phyloP scores from a whole-genome alignment of 2,888 invertebrate genomes.

The Caenorhabditis sp. region DNA sequence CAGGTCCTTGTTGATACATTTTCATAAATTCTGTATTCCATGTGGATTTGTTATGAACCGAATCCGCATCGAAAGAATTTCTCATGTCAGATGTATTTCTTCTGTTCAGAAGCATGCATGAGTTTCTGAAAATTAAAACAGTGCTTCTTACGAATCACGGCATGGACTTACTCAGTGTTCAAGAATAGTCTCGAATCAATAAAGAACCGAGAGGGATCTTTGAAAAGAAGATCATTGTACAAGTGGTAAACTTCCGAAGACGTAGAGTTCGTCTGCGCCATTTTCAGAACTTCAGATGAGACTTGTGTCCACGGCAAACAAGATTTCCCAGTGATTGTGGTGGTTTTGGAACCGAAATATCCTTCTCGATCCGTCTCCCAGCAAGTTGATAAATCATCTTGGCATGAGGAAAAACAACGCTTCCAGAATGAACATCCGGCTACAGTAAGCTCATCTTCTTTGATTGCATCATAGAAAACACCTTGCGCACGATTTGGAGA shows the following conservation, averaged over 20 bases:
- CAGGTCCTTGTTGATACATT: conserved; percentile 48
- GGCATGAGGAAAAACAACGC: conserved; percentile 60
- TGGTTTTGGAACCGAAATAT: conserved; percentile 42
- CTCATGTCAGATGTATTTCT: not conserved
- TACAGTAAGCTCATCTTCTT: conserved; percentile 58
- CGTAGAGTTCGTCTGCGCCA: not conserved
- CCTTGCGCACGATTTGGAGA: not conserved
- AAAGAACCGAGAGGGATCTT: conserved; percentile 40
- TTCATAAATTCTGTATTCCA: conserved; percentile 17
- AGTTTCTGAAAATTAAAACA: conserved; percentile 21
- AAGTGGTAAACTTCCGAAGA: conserved; percentile 8
- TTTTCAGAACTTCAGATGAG: conserved; percentile 38
- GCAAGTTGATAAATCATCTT: conserved; percentile 49
- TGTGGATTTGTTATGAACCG: not conserved
- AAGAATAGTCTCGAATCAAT: conserved; percentile 35
- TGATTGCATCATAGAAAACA: conserved; percentile 28
- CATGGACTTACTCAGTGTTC: conserved; percentile 52
- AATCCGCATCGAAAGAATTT: not conserved
- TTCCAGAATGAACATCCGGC: conserved; percentile 61
- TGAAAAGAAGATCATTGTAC: conserved; percentile 43
- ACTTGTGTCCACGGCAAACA: conserved; percentile 54
- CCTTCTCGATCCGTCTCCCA: conserved; percentile 14
- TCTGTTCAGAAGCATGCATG: conserved; percentile 48
- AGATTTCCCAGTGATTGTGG: conserved; percentile 1
- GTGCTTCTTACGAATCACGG: not conserved